Evolutionary conservation across 2,797 vertebrate species (phyloP), one percentile per base, ranked within the genome.

Genomic region (Benthosema pterotum): DNA sequence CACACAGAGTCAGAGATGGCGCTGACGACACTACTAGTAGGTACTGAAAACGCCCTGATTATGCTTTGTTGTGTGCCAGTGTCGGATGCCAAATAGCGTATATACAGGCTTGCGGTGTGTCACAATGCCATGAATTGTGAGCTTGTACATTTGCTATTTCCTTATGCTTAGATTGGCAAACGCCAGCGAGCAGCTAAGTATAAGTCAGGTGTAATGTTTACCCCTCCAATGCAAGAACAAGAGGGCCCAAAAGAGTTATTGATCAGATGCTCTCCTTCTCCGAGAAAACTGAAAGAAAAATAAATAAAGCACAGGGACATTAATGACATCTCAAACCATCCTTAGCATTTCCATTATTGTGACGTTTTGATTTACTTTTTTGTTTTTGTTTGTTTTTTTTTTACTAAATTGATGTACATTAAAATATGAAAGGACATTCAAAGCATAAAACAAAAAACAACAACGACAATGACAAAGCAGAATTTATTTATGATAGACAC

Each of bases 401-500:
- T 67, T 76, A 66, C 60, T 13, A 75, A 74, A 81, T 83, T 88
- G 80, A 69, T 88, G 79, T 89, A 88, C 79, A 89, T 87, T 84
- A 76, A 81, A 11, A 57, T n/a, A n/a, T n/a, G n/a, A 81, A 72
- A 84, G 77, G 85, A 72, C 79, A 69, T 83, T 77, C 75, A 65
- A 65, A 79, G 80, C 71, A 88, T 79, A 88, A 89, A 57, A 91
- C 87, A 88, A 73, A 80, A 83, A 87, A 88, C 90, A 82, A 84
- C 85, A 88, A 77, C 72, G 80, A 78, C 77, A 79, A 83, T 90
- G 81, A 86, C 79, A 74, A 89, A 85, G 84, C 88, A 91, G 89
- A 93, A 83, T 91, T 88, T 96, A 97, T 97, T 97, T 97, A 95
- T 96, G 92, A 91, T 93, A 94, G 89, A 90, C 93, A 83, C 93